Evolutionary conservation across 2,888 invertebrate genomes (phyloP).

Genomic region (Calliphora vomitoria): DNA sequence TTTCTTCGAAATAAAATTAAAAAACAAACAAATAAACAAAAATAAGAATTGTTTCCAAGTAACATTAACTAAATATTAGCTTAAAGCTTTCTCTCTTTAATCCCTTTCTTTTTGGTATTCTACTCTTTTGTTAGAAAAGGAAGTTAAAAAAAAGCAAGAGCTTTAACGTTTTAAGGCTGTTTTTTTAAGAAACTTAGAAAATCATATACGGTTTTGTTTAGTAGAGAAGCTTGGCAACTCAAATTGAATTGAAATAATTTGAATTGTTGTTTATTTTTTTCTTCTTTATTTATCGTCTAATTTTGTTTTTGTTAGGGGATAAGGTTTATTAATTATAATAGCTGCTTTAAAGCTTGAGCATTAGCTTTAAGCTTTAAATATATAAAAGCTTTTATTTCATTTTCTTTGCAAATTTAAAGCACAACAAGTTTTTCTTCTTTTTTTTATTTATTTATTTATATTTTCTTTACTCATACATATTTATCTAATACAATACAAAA

Average conservation of each 20-base stretch:
- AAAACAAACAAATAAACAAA: conserved; percentile 11
- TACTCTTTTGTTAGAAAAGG: neutral
- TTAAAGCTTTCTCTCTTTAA: conserved; percentile 40
- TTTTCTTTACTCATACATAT: conserved; percentile 69
- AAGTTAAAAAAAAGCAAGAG: neutral
- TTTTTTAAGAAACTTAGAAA: conserved; percentile 62
- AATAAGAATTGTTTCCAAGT: conserved; percentile 5
- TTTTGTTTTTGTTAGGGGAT: neutral
- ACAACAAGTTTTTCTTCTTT: conserved; percentile 73
- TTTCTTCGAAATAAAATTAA: conserved; percentile 32
- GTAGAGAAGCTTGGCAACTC: conserved; percentile 67
- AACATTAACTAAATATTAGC: conserved; percentile 57
- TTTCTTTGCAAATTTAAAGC: conserved; percentile 67
- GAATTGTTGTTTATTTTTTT: conserved; percentile 22
- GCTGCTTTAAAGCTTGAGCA: conserved; percentile 68
- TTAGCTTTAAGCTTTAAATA: conserved; percentile 69
- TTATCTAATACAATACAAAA: conserved; percentile 71
- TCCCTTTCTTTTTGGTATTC: neutral
- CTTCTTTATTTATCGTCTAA: neutral
- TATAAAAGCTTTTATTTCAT: conserved; percentile 61
- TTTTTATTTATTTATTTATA: conserved; percentile 70
- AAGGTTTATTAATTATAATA: conserved; percentile 49
- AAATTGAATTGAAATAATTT: conserved; percentile 53
- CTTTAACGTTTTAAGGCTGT: conserved; percentile 65
- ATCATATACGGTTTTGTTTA: conserved; percentile 52